phyloP scores from a whole-genome alignment of 2,888 invertebrate genomes.

The Marronus borbonicus region DNA sequence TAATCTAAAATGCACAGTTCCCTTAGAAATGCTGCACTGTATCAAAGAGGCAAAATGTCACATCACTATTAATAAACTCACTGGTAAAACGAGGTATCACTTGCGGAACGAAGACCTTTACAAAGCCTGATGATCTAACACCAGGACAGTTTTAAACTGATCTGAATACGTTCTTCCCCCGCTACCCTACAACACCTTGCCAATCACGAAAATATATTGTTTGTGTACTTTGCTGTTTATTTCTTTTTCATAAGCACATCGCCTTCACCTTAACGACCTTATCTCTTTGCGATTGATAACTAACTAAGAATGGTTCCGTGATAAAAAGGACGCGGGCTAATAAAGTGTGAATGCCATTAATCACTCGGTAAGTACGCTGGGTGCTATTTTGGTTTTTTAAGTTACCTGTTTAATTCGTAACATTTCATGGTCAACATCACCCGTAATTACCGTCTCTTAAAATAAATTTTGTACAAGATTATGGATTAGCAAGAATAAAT shows the following conservation, averaged over 20 bases:
- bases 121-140: slow-evolving; percentile 62
- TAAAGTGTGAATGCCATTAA: slow-evolving; percentile 52
- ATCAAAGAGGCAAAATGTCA: slow-evolving; percentile 41
- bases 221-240: slow-evolving; percentile 56
- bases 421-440: not conserved
- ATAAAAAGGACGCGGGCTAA: slow-evolving; percentile 21
- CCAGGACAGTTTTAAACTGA: slow-evolving; percentile 66
- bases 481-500: slow-evolving; percentile 51
- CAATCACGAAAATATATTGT: slow-evolving; percentile 62
- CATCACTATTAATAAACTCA: slow-evolving; percentile 53
- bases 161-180: slow-evolving; percentile 60
- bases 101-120: slow-evolving; percentile 58
- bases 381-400: slow-evolving; percentile 53
- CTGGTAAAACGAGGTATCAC: slow-evolving; percentile 50
- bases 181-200: slow-evolving; percentile 62
- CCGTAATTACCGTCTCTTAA: not conserved
- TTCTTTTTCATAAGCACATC: slow-evolving; percentile 48
- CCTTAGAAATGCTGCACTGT: slow-evolving; percentile 27
- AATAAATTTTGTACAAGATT: slow-evolving; percentile 5
- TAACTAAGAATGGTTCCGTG: not conserved
- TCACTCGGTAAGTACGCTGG: slow-evolving; percentile 48
- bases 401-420: not conserved
- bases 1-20: slow-evolving; percentile 50
- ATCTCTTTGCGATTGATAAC: too few relatives aligned
- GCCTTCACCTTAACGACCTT: slow-evolving; percentile 58